Percentiles rank a stretch among this genome's conserved stretches.
Evolutionary conservation across 2,888 invertebrate genomes (phyloP).

Genomic region (Acleris cristana): DNA sequence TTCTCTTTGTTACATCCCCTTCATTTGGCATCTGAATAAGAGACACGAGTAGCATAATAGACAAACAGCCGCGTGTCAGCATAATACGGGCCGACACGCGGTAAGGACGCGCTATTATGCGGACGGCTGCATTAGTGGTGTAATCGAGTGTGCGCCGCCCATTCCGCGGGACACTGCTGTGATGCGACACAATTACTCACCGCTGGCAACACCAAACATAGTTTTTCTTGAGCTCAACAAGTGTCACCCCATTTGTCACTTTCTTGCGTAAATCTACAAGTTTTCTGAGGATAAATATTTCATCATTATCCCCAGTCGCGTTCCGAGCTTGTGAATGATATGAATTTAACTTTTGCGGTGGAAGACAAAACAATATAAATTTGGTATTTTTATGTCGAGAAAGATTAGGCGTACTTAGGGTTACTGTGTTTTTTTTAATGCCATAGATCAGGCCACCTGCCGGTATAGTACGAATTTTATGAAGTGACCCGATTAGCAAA

Average conservation of each 20-base stretch:
- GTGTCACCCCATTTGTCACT: slow-evolving; percentile 37
- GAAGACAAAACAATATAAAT: background rate
- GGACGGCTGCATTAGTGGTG: slow-evolving; percentile 59
- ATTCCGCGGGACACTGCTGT: slow-evolving; percentile 52
- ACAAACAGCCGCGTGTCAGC: slow-evolving; percentile 28
- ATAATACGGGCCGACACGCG: slow-evolving; percentile 49
- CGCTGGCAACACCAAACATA: slow-evolving; percentile 40
- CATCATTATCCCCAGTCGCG: slow-evolving; percentile 4
- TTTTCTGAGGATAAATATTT: slow-evolving; percentile 13
- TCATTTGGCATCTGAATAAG: too few species aligned
- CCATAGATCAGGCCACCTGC: too few species aligned
- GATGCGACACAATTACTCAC: slow-evolving; percentile 47
- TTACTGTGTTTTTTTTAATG: too few species aligned
- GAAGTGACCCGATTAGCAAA: too few species aligned
- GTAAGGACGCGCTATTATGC: slow-evolving; percentile 52
- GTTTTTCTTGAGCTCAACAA: slow-evolving; percentile 44
- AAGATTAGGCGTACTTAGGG: too few species aligned
- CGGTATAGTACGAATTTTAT: too few species aligned
- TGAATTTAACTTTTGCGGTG: background rate
- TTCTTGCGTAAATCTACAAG: slow-evolving; percentile 33
- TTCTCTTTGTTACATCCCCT: too few species aligned
- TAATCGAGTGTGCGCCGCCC: slow-evolving; percentile 53
- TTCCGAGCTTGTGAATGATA: background rate
- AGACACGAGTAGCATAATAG: too few species aligned
- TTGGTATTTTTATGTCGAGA: too few species aligned